Conservation (phyloP, 2,113 vertebrate species). For the Lepus americanus region DNA sequence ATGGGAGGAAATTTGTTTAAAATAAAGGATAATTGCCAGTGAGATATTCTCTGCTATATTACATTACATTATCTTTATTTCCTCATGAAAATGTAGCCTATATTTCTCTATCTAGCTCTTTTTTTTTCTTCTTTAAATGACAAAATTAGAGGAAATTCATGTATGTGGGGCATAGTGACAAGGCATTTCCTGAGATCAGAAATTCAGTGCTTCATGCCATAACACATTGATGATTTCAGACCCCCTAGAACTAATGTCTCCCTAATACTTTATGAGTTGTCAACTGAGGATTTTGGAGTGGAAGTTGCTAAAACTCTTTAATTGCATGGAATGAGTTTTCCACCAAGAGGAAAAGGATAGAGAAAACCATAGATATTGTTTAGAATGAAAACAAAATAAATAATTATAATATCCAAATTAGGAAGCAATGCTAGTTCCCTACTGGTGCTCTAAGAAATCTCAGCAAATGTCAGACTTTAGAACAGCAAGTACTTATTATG, state of each 20-base stretch:
- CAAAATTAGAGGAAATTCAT: background rate
- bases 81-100: background rate
- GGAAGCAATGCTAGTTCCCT: background rate
- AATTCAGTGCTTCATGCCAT: background rate
- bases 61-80: background rate
- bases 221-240: background rate
- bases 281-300: background rate
- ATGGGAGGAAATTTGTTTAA: background rate
- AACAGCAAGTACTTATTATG: background rate
- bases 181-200: background rate
- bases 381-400: background rate
- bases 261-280: background rate
- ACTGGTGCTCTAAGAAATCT: background rate
- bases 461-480: background rate
- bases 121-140: background rate
- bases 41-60: background rate
- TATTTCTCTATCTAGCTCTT: background rate
- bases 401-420: background rate
- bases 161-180: background rate
- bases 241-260: background rate
- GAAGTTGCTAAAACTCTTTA: background rate
- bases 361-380: background rate
- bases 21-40: background rate
- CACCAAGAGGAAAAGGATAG: background rate
- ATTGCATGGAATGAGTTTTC: background rate